Evolutionary conservation across 2,888 invertebrate species (phyloP).

Genomic region (Blastobasis lacticolella): DNA sequence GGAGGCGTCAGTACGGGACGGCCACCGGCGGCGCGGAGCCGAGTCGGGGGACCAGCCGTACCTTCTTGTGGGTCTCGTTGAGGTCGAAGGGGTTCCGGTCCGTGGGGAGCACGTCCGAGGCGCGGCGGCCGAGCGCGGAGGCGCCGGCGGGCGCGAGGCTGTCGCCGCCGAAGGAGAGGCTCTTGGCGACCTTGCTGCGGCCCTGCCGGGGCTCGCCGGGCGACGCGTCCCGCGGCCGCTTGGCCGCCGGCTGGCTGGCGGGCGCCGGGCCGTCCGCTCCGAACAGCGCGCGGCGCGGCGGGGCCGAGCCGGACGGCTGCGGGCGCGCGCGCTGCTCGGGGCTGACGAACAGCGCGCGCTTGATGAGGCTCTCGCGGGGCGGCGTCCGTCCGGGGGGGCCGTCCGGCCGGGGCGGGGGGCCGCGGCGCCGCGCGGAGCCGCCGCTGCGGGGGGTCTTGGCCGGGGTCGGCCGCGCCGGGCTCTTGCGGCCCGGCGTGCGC

Average conservation of each 20-base stretch:
- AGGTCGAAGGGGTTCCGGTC: slow-evolving; percentile 58
- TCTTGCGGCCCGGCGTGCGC: slow-evolving; percentile 51
- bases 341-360: slow-evolving; percentile 84
- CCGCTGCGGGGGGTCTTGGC: slow-evolving; percentile 74
- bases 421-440: slow-evolving; percentile 62
- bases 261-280: slow-evolving; percentile 66
- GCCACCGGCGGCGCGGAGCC: not conserved
- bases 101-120: slow-evolving; percentile 45
- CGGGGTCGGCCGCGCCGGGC: slow-evolving; percentile 72
- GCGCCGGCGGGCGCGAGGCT: slow-evolving; percentile 34
- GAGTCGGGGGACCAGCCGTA: slow-evolving; percentile 20
- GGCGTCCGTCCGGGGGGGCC: too few relatives aligned
- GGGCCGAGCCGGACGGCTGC: too few relatives aligned
- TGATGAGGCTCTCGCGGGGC: slow-evolving; percentile 73
- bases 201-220: slow-evolving; percentile 47
- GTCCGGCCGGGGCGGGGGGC: too few relatives aligned
- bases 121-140: slow-evolving; percentile 39
- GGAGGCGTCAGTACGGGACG: not conserved
- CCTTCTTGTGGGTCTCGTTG: slow-evolving; percentile 78
- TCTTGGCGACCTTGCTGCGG: slow-evolving; percentile 69
- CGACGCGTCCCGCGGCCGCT: slow-evolving; percentile 64
- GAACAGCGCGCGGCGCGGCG: slow-evolving; percentile 80
- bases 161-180: slow-evolving; percentile 74
- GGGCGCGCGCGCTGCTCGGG: slow-evolving; percentile 68
- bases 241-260: slow-evolving; percentile 46